phyloP scores from a whole-genome alignment of 2,113 vertebrate genomes.

The Thamnaconus septentrionalis region DNA sequence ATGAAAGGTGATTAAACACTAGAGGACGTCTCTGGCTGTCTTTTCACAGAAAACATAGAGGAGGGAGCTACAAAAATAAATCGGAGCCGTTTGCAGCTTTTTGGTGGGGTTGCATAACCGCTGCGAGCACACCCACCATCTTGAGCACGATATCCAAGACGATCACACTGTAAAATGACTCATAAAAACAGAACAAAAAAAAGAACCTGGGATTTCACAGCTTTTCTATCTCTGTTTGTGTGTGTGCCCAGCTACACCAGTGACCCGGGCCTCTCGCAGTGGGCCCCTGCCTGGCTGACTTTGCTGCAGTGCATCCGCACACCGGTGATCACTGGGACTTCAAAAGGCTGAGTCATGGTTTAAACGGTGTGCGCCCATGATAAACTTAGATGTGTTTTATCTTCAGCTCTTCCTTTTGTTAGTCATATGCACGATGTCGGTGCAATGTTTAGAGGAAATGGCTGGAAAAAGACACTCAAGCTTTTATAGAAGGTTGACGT shows the following conservation, averaged over 20 bases:
- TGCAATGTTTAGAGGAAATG: not conserved
- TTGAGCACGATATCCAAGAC: conserved; percentile 22
- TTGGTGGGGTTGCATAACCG: conserved; percentile 39
- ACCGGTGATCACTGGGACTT: conserved; percentile 20
- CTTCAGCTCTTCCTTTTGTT: conserved; percentile 17
- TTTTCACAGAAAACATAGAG: conserved; percentile 21
- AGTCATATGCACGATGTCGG: conserved; percentile 24
- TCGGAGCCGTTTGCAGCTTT: conserved; percentile 11
- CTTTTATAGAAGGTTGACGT: not conserved
- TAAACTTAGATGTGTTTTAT: conserved; percentile 35
- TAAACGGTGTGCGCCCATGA: conserved; percentile 20
- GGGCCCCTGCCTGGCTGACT: conserved; percentile 23
- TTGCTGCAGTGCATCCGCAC: conserved; percentile 25
- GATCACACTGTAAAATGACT: conserved; percentile 39
- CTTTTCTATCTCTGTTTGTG: conserved; percentile 12
- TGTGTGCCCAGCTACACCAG: conserved; percentile 14
- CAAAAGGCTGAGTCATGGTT: conserved; percentile 39
- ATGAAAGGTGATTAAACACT: conserved; percentile 14
- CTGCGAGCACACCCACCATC: conserved; percentile 27
- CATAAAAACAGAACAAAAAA: conserved; percentile 49
- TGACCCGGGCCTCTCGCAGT: conserved; percentile 25
- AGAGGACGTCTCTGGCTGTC: conserved; percentile 5
- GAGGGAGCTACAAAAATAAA: conserved; percentile 37
- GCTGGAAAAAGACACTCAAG: conserved; percentile 5
- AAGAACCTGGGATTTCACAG: conserved; percentile 39